These are phyloP conservation scores for Drosophila pseudotakahashii DNA, from an alignment of 2,888 invertebrate genomes.

Conservation along the genomic window DNA sequence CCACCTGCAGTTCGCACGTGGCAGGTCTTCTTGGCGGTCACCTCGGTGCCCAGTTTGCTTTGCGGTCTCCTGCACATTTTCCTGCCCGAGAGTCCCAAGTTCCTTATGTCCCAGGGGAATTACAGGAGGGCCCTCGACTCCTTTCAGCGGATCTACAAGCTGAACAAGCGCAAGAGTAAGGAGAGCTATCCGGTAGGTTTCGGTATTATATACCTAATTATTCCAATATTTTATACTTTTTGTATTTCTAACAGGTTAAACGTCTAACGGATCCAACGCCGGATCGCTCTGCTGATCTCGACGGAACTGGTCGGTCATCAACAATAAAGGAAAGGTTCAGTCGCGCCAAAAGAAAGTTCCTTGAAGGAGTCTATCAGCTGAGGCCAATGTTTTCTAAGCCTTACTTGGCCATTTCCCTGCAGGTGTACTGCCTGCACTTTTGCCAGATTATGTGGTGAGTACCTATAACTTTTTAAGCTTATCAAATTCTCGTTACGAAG, in stretches of 20 bases:
- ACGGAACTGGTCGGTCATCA: neutral
- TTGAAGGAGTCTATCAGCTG: conserved; percentile 48
- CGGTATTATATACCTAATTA: rapidly evolving
- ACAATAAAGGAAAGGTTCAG: conserved; percentile 20
- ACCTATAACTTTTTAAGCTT: neutral
- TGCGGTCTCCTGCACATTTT: conserved; percentile 62
- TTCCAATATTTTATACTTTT: neutral
- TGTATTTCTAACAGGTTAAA: conserved; percentile 41
- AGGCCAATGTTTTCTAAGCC: conserved; percentile 59
- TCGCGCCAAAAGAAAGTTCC: conserved; percentile 34
- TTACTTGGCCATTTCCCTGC: conserved; percentile 50
- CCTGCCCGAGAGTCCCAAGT: conserved; percentile 81
- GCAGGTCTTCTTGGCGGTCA: conserved; percentile 71
- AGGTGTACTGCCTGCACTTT: conserved; percentile 57
- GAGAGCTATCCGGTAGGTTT: conserved; percentile 87
- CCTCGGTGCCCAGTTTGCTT: conserved; percentile 63
- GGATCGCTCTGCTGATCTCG: conserved; percentile 22
- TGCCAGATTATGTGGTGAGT: conserved; percentile 67
- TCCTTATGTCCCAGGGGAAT: conserved; percentile 78
- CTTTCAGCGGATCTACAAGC: conserved; percentile 86
- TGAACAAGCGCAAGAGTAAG: conserved; percentile 87
- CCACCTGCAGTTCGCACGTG: conserved; percentile 64
- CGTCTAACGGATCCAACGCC: conserved; percentile 49
- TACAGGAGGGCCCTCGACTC: conserved; percentile 70
- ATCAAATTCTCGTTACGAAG: too few relatives aligned